Conservation (phyloP, 2,113 vertebrate species). For the Crotalus tigris region DNA sequence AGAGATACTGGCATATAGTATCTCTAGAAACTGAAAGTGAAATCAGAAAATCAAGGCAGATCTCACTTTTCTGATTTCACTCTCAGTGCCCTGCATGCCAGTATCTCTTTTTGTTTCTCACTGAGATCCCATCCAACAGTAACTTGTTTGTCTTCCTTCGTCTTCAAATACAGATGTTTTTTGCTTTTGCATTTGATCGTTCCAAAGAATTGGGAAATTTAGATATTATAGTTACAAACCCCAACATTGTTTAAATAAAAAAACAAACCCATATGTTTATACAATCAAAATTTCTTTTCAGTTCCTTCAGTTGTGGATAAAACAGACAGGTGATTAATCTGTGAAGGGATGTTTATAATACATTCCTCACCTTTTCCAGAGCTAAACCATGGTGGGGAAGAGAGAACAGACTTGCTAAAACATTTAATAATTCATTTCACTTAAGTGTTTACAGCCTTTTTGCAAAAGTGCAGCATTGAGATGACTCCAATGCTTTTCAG, state of each 20-base stretch:
- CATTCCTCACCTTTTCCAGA: background rate
- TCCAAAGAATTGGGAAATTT: background rate
- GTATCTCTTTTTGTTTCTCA: background rate
- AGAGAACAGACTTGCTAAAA: background rate
- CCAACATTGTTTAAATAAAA: background rate
- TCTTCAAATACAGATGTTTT: background rate
- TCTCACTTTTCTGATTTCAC: no score
- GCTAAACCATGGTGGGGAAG: background rate
- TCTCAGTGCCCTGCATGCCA: background rate
- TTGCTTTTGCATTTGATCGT: background rate
- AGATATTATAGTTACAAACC: background rate
- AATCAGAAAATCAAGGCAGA: no score
- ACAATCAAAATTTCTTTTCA: background rate
- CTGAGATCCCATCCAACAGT: background rate
- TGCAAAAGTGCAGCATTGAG: background rate
- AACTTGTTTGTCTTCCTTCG: background rate
- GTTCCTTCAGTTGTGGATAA: background rate
- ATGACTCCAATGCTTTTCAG: background rate
- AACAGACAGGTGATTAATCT: background rate
- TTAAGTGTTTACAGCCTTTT: constrained; percentile 4
- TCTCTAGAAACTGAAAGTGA: no score
- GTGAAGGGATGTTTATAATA: background rate
- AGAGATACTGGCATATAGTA: background rate
- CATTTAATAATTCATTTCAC: constrained; percentile 23
- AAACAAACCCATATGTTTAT: background rate